Evolutionary conservation across 1,140 invertebrate genomes (phyloP).

Genomic region (Hypothenemus hampei): DNA sequence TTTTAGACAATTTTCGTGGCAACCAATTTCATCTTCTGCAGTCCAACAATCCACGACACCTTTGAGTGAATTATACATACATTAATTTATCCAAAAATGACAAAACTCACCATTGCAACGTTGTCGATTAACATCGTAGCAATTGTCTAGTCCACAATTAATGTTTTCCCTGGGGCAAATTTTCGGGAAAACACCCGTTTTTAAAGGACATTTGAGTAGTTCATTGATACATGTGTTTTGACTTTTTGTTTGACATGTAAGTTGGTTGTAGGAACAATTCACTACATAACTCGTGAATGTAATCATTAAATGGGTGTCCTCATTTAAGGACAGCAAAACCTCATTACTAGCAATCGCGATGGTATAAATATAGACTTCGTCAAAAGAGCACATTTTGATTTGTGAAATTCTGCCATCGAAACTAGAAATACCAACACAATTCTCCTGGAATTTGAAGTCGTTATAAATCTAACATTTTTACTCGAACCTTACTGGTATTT

Average conservation of each 20-base stretch:
- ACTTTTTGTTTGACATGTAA: not conserved
- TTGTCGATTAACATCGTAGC: constrained; percentile 11
- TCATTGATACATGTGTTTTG: not conserved
- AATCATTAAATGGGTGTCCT: no score
- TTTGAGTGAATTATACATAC: not conserved
- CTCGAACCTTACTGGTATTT: no score
- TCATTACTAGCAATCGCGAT: no score
- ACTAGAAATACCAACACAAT: no score
- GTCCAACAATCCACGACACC: constrained; percentile 22
- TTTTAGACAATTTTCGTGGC: constrained; percentile 19
- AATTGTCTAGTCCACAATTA: not conserved
- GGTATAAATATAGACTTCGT: no score
- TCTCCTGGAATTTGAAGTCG: no score
- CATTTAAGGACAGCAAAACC: no score
- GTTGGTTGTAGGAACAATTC: not conserved
- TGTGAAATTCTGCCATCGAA: no score
- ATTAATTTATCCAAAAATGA: not conserved
- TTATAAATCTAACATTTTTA: no score
- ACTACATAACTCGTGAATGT: constrained; percentile 2
- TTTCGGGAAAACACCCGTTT: no score
- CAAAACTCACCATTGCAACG: constrained; percentile 20
- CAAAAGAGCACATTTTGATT: no score
- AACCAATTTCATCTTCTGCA: constrained; percentile 30
- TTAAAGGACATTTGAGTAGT: not conserved
- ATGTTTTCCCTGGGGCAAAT: not conserved